These are phyloP conservation scores for Danaus plexippus DNA, from an alignment of 1,140 invertebrate species.

Conservation along the genomic window DNA sequence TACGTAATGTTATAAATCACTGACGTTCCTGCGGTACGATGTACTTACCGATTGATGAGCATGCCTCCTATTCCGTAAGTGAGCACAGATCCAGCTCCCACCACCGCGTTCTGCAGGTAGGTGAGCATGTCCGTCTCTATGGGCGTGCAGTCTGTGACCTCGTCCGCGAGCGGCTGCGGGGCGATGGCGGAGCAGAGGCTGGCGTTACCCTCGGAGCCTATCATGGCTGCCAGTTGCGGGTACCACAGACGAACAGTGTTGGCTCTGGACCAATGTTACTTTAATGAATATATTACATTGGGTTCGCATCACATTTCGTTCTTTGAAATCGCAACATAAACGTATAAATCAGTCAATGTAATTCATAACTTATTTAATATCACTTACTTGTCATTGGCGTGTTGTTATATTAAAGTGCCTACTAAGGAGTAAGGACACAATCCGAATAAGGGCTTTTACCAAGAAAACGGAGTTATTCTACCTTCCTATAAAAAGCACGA, in stretches of 20 bases:
- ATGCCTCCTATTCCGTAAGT: constrained; percentile 68
- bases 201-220: constrained; percentile 31
- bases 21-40: too few relatives aligned
- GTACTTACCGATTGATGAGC: constrained; percentile 49
- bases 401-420: too few relatives aligned
- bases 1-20: too few relatives aligned
- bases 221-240: constrained; percentile 75
- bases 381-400: too few relatives aligned
- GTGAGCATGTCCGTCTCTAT: constrained; percentile 64
- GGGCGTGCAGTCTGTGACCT: constrained; percentile 29
- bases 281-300: neutral
- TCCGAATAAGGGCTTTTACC: too few relatives aligned
- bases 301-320: too few relatives aligned
- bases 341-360: too few relatives aligned
- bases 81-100: constrained; percentile 65
- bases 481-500: too few relatives aligned
- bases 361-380: too few relatives aligned
- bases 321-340: too few relatives aligned
- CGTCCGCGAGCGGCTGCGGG: constrained; percentile 15
- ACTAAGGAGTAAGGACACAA: too few relatives aligned
- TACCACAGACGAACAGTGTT: constrained; percentile 75
- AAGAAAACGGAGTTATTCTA: too few relatives aligned
- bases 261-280: constrained; percentile 33
- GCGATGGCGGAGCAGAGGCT: constrained; percentile 50
- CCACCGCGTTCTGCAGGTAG: constrained; percentile 72